Evolutionary conservation across 2,113 vertebrate species (phyloP).

Genomic region (Hyla sarda): DNA sequence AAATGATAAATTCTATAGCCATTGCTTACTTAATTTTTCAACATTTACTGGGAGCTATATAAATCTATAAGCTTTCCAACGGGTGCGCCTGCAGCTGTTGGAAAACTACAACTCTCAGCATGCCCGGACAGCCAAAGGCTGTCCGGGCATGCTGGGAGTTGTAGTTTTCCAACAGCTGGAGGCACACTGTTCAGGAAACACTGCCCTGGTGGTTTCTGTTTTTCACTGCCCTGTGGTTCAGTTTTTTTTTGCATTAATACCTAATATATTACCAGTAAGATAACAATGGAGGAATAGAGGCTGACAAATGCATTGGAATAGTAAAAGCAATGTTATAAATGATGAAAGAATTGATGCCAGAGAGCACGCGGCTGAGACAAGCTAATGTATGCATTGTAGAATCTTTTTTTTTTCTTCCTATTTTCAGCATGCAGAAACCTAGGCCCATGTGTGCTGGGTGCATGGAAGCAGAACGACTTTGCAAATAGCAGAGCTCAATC

Average conservation of each 20-base stretch:
- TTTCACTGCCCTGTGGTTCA: background rate
- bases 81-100: too few species aligned
- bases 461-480: conserved; percentile 30
- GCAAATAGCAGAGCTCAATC: conserved; percentile 28
- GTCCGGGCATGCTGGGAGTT: too few species aligned
- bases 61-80: too few species aligned
- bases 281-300: background rate
- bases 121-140: too few species aligned
- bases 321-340: background rate
- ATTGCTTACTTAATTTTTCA: too few species aligned
- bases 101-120: too few species aligned
- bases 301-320: background rate
- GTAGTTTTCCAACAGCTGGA: too few species aligned
- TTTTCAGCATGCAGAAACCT: background rate
- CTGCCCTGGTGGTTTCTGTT: background rate
- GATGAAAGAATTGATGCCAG: background rate
- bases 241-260: background rate
- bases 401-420: background rate
- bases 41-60: too few species aligned
- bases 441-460: conserved; percentile 8
- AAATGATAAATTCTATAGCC: too few species aligned
- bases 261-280: background rate
- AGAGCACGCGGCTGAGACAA: background rate
- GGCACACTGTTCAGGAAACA: too few species aligned
- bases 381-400: conserved; percentile 32